Conservation (phyloP, 2,888 invertebrate genomes). For the Steinernema scapterisci region DNA sequence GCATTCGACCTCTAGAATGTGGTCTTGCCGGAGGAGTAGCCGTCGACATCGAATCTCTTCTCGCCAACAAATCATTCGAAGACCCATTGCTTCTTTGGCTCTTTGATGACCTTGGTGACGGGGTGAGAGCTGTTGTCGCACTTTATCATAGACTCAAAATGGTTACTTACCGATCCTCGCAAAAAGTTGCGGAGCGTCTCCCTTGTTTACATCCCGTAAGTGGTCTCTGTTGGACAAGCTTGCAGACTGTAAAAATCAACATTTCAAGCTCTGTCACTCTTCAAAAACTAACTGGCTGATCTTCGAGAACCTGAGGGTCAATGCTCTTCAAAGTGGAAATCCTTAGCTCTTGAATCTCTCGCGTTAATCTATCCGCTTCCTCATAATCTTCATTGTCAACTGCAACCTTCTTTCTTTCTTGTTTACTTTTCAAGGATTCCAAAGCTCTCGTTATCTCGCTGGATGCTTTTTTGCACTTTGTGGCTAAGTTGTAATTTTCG, state of each 20-base stretch:
- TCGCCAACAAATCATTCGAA: no score
- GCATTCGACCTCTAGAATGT: neutral
- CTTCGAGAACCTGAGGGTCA: constrained; percentile 37
- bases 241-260: neutral
- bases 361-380: constrained; percentile 52
- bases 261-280: no score
- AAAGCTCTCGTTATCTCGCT: constrained; percentile 33
- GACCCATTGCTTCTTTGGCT: neutral
- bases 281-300: neutral
- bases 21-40: constrained; percentile 18
- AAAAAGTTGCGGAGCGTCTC: constrained; percentile 22
- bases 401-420: constrained; percentile 34
- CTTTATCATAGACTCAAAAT: neutral
- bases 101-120: neutral
- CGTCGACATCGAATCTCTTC: neutral
- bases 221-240: neutral
- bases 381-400: constrained; percentile 52
- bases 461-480: constrained; percentile 36
- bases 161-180: constrained; percentile 28
- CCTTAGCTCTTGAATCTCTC: constrained; percentile 53
- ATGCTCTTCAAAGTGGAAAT: constrained; percentile 33
- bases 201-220: neutral
- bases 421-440: constrained; percentile 33
- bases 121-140: constrained; percentile 21
- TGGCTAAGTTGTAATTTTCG: constrained; percentile 40